A percentile compares a stretch with the other conserved stretches of the same genome.
Evolutionary conservation across 1,140 invertebrate genomes (phyloP).

Genomic region (Apolygus lucorum): DNA sequence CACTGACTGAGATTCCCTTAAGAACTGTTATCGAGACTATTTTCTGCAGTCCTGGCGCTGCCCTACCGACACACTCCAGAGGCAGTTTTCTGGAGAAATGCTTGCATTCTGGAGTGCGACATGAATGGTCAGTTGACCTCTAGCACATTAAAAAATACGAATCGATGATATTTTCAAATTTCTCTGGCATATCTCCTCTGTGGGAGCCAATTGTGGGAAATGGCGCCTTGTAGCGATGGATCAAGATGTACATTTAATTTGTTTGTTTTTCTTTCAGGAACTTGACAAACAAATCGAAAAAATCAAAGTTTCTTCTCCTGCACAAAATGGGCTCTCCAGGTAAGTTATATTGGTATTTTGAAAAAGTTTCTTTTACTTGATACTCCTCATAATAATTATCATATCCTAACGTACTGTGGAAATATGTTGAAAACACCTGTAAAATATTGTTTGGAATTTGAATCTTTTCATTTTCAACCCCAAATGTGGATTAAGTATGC

Average conservation of each 20-base stretch:
- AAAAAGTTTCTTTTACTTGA: too few species aligned
- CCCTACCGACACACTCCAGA: too few species aligned
- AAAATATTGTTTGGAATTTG: neutral
- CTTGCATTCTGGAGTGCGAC: neutral
- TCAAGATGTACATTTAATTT: neutral
- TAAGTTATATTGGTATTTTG: too few species aligned
- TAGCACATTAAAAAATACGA: neutral
- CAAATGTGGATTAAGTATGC: too few species aligned
- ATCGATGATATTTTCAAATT: neutral
- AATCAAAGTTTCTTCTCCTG: slow-evolving; percentile 29
- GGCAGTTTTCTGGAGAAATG: neutral
- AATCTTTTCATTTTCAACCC: slow-evolving; percentile 42
- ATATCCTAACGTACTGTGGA: too few species aligned
- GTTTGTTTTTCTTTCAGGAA: slow-evolving; percentile 21
- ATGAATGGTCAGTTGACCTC: neutral
- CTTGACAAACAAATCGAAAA: slow-evolving; percentile 22
- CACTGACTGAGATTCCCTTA: too few species aligned
- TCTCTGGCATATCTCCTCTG: too few species aligned
- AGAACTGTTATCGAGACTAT: too few species aligned
- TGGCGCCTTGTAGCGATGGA: neutral
- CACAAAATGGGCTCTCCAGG: slow-evolving; percentile 33
- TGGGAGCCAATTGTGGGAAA: too few species aligned
- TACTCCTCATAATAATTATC: too few species aligned
- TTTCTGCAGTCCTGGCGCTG: too few species aligned
- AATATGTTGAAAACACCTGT: slow-evolving; percentile 38